phyloP scores from a whole-genome alignment of 2,113 vertebrate genomes.

The Carettochelys insculpta region DNA sequence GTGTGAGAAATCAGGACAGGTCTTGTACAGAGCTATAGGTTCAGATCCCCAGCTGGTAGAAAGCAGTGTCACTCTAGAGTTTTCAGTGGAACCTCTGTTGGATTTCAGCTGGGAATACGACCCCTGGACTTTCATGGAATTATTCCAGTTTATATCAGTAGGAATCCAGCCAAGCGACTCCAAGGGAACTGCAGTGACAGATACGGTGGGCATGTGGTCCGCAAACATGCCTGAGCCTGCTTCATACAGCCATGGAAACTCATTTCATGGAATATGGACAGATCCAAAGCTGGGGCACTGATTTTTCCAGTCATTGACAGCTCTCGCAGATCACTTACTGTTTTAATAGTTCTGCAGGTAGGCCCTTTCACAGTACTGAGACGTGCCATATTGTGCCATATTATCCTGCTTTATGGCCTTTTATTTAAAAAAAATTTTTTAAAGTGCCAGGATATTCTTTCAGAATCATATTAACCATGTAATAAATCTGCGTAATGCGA shows the following conservation, averaged over 20 bases:
- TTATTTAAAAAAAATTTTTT: too few species aligned
- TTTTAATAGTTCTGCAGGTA: background rate
- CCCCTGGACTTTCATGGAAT: background rate
- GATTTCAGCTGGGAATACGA: background rate
- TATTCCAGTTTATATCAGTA: background rate
- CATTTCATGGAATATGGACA: background rate
- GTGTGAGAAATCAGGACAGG: background rate
- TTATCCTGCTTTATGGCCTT: background rate
- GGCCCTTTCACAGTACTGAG: background rate
- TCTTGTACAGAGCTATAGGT: background rate
- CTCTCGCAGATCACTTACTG: background rate
- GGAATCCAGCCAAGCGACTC: background rate
- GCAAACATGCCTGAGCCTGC: background rate
- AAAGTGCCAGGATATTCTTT: slow-evolving; percentile 56
- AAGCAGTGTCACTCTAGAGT: background rate
- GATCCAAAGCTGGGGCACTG: background rate
- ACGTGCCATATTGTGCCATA: background rate
- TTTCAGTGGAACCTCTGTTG: background rate
- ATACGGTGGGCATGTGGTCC: background rate
- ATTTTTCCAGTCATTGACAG: slow-evolving; percentile 24
- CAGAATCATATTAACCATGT: slow-evolving; percentile 55
- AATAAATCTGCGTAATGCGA: slow-evolving; percentile 63
- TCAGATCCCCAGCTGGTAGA: background rate
- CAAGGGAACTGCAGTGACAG: background rate
- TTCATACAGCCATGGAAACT: background rate